Conservation (phyloP, 2,113 vertebrate species). For the Miniopterus natalensis region DNA sequence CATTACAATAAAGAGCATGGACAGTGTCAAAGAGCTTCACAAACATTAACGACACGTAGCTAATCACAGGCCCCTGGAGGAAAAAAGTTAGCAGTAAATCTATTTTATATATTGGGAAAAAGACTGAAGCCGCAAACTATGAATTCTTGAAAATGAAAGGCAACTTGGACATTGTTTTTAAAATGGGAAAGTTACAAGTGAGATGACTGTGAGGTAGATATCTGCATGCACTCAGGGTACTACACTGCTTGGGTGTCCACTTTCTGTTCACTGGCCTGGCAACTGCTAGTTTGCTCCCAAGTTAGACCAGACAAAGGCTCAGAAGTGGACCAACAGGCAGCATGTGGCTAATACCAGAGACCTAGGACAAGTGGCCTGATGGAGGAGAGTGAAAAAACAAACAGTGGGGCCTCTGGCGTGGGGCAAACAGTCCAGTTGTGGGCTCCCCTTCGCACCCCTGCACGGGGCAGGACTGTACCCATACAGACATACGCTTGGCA, state of each 20-base stretch:
- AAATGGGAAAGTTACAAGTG: background rate
- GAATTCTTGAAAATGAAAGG: slow-evolving; percentile 3
- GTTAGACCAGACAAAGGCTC: background rate
- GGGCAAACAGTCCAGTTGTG: accelerated
- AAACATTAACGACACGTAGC: background rate
- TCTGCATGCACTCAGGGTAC: background rate
- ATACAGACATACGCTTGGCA: background rate
- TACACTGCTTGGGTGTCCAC: background rate
- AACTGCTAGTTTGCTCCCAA: background rate
- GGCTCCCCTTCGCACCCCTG: background rate
- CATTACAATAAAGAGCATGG: background rate
- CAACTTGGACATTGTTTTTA: background rate
- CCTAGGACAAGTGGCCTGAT: background rate
- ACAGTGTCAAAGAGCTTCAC: background rate
- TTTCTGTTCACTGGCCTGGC: background rate
- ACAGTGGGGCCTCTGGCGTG: background rate
- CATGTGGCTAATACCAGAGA: background rate
- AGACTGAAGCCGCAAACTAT: background rate
- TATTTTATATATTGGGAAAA: background rate
- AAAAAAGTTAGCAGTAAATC: background rate
- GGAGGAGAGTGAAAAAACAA: background rate
- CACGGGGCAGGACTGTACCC: accelerated
- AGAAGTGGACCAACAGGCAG: background rate
- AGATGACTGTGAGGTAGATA: background rate
- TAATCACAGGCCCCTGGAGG: background rate